phyloP scores from a whole-genome alignment of 2,113 vertebrate genomes.

The Mesocricetus auratus region DNA sequence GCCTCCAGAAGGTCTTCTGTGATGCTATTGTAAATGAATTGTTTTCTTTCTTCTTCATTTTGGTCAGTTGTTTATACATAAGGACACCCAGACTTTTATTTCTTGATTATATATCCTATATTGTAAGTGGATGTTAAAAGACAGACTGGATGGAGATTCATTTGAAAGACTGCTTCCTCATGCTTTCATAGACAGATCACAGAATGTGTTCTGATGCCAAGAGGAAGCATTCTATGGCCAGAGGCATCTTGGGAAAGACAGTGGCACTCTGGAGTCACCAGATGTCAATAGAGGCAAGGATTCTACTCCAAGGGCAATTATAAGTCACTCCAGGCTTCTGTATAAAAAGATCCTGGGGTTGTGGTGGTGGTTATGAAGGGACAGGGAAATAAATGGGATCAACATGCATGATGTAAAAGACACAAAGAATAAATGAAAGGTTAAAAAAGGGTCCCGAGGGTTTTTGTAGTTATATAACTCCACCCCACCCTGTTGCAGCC shows the following conservation, averaged over 20 bases:
- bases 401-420: background rate
- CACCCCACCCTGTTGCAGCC: background rate
- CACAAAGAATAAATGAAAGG: background rate
- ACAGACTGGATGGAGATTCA: background rate
- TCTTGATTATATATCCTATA: background rate
- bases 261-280: background rate
- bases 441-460: background rate
- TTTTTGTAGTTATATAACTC: background rate
- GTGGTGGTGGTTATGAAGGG: background rate
- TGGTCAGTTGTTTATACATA: background rate
- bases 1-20: background rate
- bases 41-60: background rate
- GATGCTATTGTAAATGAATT: background rate
- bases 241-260: background rate
- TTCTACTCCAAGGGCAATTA: background rate
- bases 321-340: background rate
- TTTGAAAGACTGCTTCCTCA: background rate
- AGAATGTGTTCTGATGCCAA: background rate
- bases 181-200: background rate
- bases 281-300: background rate
- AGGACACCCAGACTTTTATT: background rate
- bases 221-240: background rate
- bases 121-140: background rate
- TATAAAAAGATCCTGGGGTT: background rate
- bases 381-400: background rate